Evolutionary conservation across 2,113 vertebrate species (phyloP), one percentile per base, ranked within the genome.

Genomic region (Crotalus helleri): DNA sequence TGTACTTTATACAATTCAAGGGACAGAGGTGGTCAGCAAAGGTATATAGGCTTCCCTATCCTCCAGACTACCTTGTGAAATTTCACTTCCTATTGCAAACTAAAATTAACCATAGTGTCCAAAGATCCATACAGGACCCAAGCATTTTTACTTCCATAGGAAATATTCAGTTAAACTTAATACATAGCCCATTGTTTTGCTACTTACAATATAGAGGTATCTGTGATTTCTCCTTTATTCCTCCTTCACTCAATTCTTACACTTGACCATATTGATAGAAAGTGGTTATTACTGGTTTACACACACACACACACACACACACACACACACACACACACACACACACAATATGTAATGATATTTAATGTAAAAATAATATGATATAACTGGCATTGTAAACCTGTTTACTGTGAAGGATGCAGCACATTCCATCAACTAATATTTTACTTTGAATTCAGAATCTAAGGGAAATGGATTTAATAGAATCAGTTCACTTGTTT

Each of bases 221-320:
- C 57, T 39, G 3, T 0, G 0, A 0, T n/a, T 59, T 93, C 8
- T 54, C 51, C 49, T 87, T 17, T 49, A 29, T 29, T 46, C 87
- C 0, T 0, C 7, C 11, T 6, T 13, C 19, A 91, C 0, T 0
- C 8, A 0, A 2, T 3, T 0, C 0, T 74, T n/a, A 2, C 0
- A 0, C 54, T 92, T 90, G 49, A 23, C 19, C 29, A 29, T 85
- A 87, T 91, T 87, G 55, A 8, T 13, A 5, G 0, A 44, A 0
- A 1, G 53, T 55, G 29, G 19, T 49, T 90, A 1, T 29, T 9
- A 0, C 0, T 74, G 24, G 57, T 46, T 46, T 46, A 5, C 4
- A 46, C 44, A 46, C 44, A 46, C 3, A 46, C 44, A 46, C 44
- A 46, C 44, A 44, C 3, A 44, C 44, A 46, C 3, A 46, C 44